phyloP scores from a whole-genome alignment of 2,113 vertebrate species.

The Rhegmatorhina hoffmannsi region DNA sequence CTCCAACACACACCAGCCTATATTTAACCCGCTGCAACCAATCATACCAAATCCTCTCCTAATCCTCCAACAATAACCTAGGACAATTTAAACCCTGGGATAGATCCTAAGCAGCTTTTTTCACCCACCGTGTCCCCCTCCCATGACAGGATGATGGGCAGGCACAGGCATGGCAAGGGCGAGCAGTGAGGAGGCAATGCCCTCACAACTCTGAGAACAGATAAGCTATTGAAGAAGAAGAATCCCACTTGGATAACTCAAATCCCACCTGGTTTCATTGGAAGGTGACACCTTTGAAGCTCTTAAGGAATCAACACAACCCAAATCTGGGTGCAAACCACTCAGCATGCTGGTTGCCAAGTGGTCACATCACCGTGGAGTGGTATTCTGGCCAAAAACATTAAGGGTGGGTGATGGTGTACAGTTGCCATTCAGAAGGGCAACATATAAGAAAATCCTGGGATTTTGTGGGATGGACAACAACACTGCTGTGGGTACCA shows the following conservation, averaged over 20 bases:
- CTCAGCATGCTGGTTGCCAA: not conserved
- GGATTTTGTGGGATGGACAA: rapidly evolving
- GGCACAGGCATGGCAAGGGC: not conserved
- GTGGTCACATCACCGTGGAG: rapidly evolving
- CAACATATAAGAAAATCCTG: rapidly evolving
- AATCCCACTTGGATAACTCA: not conserved
- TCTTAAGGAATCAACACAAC: not conserved
- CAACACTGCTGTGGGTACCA: not conserved
- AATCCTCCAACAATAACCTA: constrained; percentile 41
- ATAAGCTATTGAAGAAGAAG: not conserved
- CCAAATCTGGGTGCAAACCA: not conserved
- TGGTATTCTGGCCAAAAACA: not conserved
- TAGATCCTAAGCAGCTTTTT: constrained; percentile 57
- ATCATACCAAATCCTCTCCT: constrained; percentile 49
- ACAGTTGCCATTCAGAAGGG: not conserved
- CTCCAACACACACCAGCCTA: constrained; percentile 13
- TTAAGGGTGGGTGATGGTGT: not conserved
- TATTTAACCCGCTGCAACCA: constrained; percentile 58
- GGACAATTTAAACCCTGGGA: constrained; percentile 54
- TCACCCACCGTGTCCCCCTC: not conserved
- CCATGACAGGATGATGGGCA: not conserved
- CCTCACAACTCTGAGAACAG: rapidly evolving
- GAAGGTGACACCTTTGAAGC: not conserved
- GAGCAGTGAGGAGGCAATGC: not conserved
- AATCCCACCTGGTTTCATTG: not conserved